Evolutionary conservation across 2,888 invertebrate species (phyloP).

Genomic region (Stenodera caucasica): DNA sequence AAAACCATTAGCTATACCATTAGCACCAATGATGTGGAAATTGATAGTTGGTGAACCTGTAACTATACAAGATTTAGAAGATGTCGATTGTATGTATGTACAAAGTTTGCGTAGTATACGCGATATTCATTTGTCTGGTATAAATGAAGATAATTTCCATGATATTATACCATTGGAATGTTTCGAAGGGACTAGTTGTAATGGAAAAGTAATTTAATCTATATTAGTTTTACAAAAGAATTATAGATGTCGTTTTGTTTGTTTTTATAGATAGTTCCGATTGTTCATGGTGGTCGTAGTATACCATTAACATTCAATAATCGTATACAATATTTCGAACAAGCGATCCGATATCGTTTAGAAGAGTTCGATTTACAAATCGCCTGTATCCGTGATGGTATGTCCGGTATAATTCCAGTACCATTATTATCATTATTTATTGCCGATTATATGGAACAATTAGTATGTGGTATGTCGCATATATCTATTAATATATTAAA

Average conservation of each 20-base stretch:
- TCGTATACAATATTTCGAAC: constrained; percentile 63
- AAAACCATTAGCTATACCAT: constrained; percentile 65
- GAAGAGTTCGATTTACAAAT: constrained; percentile 67
- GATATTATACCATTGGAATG: constrained; percentile 65
- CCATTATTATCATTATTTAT: constrained; percentile 64
- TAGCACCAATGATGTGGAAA: constrained; percentile 67
- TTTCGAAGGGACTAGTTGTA: constrained; percentile 65
- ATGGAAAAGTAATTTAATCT: constrained; percentile 53
- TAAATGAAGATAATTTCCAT: constrained; percentile 62
- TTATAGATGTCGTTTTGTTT: too few species aligned
- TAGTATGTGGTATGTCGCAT: constrained; percentile 66
- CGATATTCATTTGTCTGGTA: constrained; percentile 63
- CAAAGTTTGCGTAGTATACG: constrained; percentile 63
- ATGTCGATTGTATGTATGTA: constrained; percentile 62
- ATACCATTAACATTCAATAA: constrained; percentile 64
- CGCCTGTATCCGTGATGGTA: constrained; percentile 63
- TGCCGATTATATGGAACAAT: constrained; percentile 62
- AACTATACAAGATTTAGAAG: constrained; percentile 64
- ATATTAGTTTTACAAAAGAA: too few species aligned
- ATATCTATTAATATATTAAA: constrained; percentile 63
- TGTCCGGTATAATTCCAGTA: constrained; percentile 67
- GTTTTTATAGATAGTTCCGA: constrained; percentile 58
- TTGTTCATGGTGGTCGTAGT: constrained; percentile 64
- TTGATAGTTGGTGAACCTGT: constrained; percentile 63
- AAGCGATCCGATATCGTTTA: constrained; percentile 62